These are phyloP conservation scores for Holacanthella duospinosa DNA, from an alignment of 2,888 invertebrate genomes.

Conservation along the genomic window DNA sequence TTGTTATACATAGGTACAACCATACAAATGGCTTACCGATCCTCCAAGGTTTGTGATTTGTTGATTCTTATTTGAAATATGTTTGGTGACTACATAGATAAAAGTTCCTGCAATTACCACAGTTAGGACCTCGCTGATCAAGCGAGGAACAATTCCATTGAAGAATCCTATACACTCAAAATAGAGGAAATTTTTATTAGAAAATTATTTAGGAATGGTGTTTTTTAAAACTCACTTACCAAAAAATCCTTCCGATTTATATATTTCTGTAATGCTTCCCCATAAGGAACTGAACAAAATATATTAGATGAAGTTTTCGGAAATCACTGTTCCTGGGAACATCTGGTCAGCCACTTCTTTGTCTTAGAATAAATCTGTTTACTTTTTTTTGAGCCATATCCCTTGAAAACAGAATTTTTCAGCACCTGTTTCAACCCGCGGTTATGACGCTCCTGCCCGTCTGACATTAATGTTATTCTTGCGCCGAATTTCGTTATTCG, in stretches of 20 bases:
- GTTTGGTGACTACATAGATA: slow-evolving; percentile 63
- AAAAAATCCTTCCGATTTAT: slow-evolving; percentile 17
- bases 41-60: slow-evolving; percentile 4
- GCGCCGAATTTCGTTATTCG: no score
- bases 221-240: slow-evolving; percentile 11
- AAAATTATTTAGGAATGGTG: slow-evolving; percentile 36
- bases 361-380: no score
- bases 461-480: no score
- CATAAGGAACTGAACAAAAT: slow-evolving; percentile 15
- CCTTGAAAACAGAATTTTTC: no score
- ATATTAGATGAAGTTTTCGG: no score
- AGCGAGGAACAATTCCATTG: slow-evolving; percentile 74
- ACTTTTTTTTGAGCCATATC: no score
- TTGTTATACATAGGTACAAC: neutral
- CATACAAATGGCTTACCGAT: no score
- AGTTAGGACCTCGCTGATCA: slow-evolving; percentile 72
- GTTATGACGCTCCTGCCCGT: no score
- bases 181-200: slow-evolving; percentile 33
- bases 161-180: slow-evolving; percentile 56
- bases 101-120: slow-evolving; percentile 64
- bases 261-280: slow-evolving; percentile 17
- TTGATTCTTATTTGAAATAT: slow-evolving; percentile 16
- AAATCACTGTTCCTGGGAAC: no score
- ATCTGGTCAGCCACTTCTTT: no score
- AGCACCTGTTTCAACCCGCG: no score